Percentiles rank a stretch among this genome's conserved stretches.
phyloP scores from a whole-genome alignment of 2,888 invertebrate species.

The Acronicta aceris region DNA sequence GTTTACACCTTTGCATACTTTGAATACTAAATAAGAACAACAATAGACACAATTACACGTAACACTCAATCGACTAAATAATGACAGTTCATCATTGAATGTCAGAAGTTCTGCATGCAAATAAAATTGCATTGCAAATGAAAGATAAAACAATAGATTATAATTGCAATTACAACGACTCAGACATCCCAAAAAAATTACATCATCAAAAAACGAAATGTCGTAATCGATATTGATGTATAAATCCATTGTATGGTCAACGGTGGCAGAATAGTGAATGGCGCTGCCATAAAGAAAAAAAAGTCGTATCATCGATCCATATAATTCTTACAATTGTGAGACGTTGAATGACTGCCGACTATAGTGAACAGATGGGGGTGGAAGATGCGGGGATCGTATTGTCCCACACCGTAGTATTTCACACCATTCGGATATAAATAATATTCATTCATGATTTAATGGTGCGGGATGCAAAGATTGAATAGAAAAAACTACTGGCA shows the following conservation, averaged over 20 bases:
- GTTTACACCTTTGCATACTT: neutral
- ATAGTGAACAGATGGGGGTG: conserved; percentile 79
- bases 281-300: neutral
- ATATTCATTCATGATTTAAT: conserved; percentile 42
- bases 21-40: neutral
- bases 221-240: conserved; percentile 12
- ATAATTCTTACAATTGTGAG: conserved; percentile 65
- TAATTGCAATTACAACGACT: conserved; percentile 5
- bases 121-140: conserved; percentile 10
- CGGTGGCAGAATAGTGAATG: neutral
- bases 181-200: conserved; percentile 27
- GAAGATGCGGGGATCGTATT: conserved; percentile 72
- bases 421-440: conserved; percentile 66
- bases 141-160: conserved; percentile 34
- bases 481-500: neutral
- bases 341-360: conserved; percentile 65
- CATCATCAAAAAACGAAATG: conserved; percentile 29
- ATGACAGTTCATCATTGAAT: conserved; percentile 8
- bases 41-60: conserved; percentile 10
- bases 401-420: conserved; percentile 77
- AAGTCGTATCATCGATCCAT: conserved; percentile 56
- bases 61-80: conserved; percentile 1
- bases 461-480: conserved; percentile 1
- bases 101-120: neutral
- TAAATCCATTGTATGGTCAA: neutral